Percentiles rank a stretch among this genome's conserved stretches.
phyloP scores from a whole-genome alignment of 2,888 invertebrate species.

The Argyresthia albistria region DNA sequence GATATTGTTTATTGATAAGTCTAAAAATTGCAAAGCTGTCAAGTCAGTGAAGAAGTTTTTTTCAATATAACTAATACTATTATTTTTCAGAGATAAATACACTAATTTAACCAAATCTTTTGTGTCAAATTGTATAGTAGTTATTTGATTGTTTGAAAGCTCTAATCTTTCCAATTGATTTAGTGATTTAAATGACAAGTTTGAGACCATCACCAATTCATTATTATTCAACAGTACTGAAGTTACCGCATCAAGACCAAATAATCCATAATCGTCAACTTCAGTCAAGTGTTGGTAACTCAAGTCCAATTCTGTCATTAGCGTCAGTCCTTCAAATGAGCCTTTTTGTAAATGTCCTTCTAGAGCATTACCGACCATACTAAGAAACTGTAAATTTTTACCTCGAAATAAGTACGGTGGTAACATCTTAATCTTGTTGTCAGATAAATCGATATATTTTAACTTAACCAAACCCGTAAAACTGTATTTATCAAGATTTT shows the following conservation, averaged over 20 bases:
- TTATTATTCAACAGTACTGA: slow-evolving; percentile 35
- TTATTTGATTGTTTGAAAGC: slow-evolving; percentile 37
- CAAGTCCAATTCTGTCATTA: slow-evolving; percentile 26
- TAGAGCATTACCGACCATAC: slow-evolving; percentile 27
- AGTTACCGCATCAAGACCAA: slow-evolving; percentile 23
- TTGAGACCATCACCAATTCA: slow-evolving; percentile 22
- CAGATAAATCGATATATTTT: slow-evolving; percentile 25
- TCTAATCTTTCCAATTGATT: slow-evolving; percentile 26
- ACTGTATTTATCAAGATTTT: slow-evolving; percentile 18
- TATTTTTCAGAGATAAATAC: slow-evolving; percentile 27
- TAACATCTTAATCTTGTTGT: slow-evolving; percentile 30
- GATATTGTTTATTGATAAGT: slow-evolving; percentile 42
- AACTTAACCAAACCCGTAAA: slow-evolving; percentile 22
- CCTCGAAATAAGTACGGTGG: slow-evolving; percentile 33
- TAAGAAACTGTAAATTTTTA: slow-evolving; percentile 27
- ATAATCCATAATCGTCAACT: slow-evolving; percentile 38
- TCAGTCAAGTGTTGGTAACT: slow-evolving; percentile 28
- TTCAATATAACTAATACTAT: slow-evolving; percentile 28
- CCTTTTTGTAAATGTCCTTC: slow-evolving; percentile 31
- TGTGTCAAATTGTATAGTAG: slow-evolving; percentile 30
- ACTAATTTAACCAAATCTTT: slow-evolving; percentile 27
- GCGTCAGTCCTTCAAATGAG: slow-evolving; percentile 34
- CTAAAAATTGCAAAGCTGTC: slow-evolving; percentile 27
- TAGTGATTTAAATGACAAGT: slow-evolving; percentile 29
- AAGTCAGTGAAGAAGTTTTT: slow-evolving; percentile 26